A percentile compares a stretch with the other conserved stretches of the same genome.
Evolutionary conservation across 2,113 vertebrate genomes (phyloP).

Genomic region (Rhinoderma darwinii): DNA sequence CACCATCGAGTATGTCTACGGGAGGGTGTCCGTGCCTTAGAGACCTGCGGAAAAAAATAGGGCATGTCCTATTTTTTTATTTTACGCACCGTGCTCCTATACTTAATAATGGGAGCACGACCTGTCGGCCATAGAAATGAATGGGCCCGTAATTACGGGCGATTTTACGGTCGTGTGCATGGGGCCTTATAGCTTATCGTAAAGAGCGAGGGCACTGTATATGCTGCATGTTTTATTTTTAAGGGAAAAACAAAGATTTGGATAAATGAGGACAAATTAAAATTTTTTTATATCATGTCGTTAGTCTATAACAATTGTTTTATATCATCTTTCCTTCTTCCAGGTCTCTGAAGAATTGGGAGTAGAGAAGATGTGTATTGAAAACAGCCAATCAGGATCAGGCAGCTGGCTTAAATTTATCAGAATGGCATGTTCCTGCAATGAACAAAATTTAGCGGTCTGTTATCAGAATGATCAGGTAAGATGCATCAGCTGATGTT

Average conservation of each 20-base stretch:
- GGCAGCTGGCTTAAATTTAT: conserved; percentile 95
- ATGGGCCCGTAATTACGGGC: too few relatives aligned
- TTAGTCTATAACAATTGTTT: background rate
- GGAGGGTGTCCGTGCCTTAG: too few relatives aligned
- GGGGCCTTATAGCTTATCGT: too few relatives aligned
- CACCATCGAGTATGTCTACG: too few relatives aligned
- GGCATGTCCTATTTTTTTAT: too few relatives aligned
- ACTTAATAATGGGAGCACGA: too few relatives aligned
- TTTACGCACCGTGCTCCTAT: too few relatives aligned
- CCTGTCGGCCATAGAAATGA: too few relatives aligned
- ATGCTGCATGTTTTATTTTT: background rate
- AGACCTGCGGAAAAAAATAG: too few relatives aligned
- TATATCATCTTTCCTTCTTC: background rate
- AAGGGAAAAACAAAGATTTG: too few relatives aligned
- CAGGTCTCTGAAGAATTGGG: conserved; percentile 90
- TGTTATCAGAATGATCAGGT: conserved; percentile 94
- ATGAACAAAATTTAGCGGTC: conserved; percentile 88
- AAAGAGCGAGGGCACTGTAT: background rate
- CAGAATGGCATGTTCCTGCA: conserved; percentile 83
- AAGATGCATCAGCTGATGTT: conserved; percentile 57
- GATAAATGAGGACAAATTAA: background rate
- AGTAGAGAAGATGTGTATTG: conserved; percentile 83
- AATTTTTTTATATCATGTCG: too few relatives aligned
- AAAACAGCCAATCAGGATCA: conserved; percentile 71
- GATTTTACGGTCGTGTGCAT: too few relatives aligned